These are phyloP conservation scores for Carassius auratus DNA, from an alignment of 2,113 vertebrate species.

Conservation along the genomic window DNA sequence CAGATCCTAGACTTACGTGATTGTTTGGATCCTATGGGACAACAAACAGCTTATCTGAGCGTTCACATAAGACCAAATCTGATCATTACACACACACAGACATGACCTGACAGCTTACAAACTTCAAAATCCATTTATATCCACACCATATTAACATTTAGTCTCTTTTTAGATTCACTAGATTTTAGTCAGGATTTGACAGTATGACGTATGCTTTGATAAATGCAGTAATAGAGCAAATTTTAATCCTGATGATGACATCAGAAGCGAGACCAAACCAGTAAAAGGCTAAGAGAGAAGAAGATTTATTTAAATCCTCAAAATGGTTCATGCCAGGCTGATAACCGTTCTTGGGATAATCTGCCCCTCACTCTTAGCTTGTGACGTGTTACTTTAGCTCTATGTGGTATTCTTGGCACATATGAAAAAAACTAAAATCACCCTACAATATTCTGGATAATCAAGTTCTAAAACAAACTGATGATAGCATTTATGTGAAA, in stretches of 20 bases:
- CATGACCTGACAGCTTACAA: neutral
- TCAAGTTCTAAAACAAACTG: neutral
- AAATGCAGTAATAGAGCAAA: constrained; percentile 17
- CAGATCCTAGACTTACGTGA: neutral
- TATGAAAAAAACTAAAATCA: constrained; percentile 7
- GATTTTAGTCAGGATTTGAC: constrained; percentile 10
- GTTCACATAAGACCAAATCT: neutral
- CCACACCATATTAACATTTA: neutral
- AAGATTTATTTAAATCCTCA: constrained; percentile 23
- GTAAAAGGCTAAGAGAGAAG: constrained; percentile 5
- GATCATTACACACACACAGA: neutral
- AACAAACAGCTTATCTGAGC: constrained; percentile 7
- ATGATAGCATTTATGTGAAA: neutral
- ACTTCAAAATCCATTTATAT: neutral
- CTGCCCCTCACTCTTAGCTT: constrained; percentile 21
- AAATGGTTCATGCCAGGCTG: neutral
- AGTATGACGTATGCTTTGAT: constrained; percentile 1
- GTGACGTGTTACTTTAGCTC: constrained; percentile 16
- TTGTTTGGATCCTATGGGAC: neutral
- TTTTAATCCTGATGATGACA: constrained; percentile 31
- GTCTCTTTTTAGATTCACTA: constrained; percentile 2
- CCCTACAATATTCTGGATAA: neutral
- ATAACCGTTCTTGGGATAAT: constrained; percentile 35
- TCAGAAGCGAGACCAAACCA: neutral
- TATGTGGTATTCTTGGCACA: constrained; percentile 32